Percentiles rank a stretch among this genome's conserved stretches.
phyloP scores from a whole-genome alignment of 2,888 invertebrate genomes.

The Protonemura montana region DNA sequence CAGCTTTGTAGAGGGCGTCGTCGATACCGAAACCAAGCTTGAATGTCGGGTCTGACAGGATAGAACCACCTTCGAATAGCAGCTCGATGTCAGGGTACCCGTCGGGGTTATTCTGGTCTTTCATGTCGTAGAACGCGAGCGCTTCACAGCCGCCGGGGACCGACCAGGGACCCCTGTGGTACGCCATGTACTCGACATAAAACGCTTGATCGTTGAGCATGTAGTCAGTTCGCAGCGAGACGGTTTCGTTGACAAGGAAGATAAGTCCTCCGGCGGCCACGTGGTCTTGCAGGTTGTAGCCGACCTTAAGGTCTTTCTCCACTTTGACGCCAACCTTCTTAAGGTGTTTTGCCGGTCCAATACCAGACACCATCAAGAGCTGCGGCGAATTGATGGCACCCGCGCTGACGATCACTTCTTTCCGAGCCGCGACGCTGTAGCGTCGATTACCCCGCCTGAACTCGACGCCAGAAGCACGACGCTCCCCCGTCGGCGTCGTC shows the following conservation, averaged over 20 bases:
- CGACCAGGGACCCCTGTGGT: constrained; percentile 66
- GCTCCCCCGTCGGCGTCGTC: constrained; percentile 70
- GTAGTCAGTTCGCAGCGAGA: constrained; percentile 52
- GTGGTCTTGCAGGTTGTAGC: constrained; percentile 76
- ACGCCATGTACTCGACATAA: constrained; percentile 62
- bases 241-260: constrained; percentile 60
- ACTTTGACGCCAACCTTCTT: constrained; percentile 56
- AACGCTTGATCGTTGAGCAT: constrained; percentile 56
- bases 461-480: constrained; percentile 68
- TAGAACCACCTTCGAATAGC: constrained; percentile 66
- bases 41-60: constrained; percentile 61
- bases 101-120: constrained; percentile 63
- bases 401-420: constrained; percentile 77
- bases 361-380: constrained; percentile 80
- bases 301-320: constrained; percentile 68
- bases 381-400: constrained; percentile 82
- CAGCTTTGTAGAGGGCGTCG: constrained; percentile 58
- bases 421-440: constrained; percentile 67
- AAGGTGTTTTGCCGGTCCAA: constrained; percentile 71
- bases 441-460: constrained; percentile 58
- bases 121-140: constrained; percentile 69
- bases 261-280: constrained; percentile 70
- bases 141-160: constrained; percentile 74
- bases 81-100: constrained; percentile 73
- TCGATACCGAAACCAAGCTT: constrained; percentile 56